Conservation (phyloP, 2,888 invertebrate species). For the Xestia rhomboidea region DNA sequence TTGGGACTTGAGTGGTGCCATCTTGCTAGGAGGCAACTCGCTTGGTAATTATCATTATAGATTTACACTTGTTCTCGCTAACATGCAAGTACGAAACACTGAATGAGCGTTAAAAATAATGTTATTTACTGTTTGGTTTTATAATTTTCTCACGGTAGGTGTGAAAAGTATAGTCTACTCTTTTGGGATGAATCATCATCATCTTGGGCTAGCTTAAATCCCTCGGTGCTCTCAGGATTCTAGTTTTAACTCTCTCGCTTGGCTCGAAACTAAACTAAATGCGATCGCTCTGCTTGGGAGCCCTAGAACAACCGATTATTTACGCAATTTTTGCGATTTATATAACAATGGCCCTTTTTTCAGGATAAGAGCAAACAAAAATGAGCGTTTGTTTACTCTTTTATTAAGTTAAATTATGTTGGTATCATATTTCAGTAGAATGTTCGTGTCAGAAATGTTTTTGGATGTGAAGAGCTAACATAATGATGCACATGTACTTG, state of each 20-base stretch:
- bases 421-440: not conserved
- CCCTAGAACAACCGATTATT: not conserved
- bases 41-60: conserved; percentile 91
- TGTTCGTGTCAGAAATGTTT: not conserved
- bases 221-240: not conserved
- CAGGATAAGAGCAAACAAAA: not conserved
- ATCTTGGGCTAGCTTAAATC: not conserved
- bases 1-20: conserved; percentile 97
- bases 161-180: not conserved
- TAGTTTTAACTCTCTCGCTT: not conserved
- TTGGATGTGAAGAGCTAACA: not conserved
- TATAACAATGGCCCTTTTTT: not conserved
- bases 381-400: not conserved
- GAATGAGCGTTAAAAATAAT: not conserved
- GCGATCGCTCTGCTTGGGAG: not conserved
- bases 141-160: not conserved
- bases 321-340: no score
- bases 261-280: not conserved
- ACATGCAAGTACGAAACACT: not conserved
- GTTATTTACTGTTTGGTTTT: not conserved
- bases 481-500: not conserved
- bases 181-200: not conserved
- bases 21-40: conserved; percentile 96
- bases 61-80: not conserved
- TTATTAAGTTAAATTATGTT: not conserved